Evolutionary conservation across 2,888 invertebrate species (phyloP).

Genomic region (Ariolimax columbianus): DNA sequence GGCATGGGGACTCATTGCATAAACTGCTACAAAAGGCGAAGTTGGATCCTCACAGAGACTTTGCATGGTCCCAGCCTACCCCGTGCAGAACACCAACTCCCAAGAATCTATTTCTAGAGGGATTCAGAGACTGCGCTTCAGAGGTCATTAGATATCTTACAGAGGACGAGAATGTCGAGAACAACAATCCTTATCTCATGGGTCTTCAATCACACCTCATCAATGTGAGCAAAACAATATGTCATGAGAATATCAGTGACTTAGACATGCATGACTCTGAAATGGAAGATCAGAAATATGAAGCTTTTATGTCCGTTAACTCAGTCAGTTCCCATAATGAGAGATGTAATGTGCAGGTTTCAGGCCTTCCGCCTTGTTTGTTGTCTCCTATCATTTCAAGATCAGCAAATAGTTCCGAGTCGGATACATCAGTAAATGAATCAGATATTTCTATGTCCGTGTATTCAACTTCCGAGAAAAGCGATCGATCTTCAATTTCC

Average conservation of each 20-base stretch:
- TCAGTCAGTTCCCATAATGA: background rate
- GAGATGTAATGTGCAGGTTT: background rate
- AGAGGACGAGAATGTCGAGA: conserved; percentile 64
- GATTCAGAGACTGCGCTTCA: conserved; percentile 68
- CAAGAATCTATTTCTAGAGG: conserved; percentile 58
- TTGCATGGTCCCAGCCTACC: background rate
- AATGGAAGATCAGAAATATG: background rate
- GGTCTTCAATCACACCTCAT: conserved; percentile 63
- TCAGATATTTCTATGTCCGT: conserved; percentile 35
- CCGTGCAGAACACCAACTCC: background rate
- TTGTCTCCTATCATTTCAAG: conserved; percentile 26
- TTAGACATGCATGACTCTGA: background rate
- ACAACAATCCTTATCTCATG: conserved; percentile 63
- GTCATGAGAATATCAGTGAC: conserved; percentile 38
- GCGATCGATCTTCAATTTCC: background rate
- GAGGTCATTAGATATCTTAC: conserved; percentile 67
- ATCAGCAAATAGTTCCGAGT: conserved; percentile 27
- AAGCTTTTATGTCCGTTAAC: background rate
- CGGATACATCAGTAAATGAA: conserved; percentile 11
- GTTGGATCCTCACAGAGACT: background rate
- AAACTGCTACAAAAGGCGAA: conserved; percentile 17
- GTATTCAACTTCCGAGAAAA: background rate
- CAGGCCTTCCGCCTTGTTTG: background rate
- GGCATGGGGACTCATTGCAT: background rate
- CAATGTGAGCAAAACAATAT: conserved; percentile 30